Evolutionary conservation across 2,113 vertebrate genomes (phyloP).

Genomic region (Lophotis ruficrista): DNA sequence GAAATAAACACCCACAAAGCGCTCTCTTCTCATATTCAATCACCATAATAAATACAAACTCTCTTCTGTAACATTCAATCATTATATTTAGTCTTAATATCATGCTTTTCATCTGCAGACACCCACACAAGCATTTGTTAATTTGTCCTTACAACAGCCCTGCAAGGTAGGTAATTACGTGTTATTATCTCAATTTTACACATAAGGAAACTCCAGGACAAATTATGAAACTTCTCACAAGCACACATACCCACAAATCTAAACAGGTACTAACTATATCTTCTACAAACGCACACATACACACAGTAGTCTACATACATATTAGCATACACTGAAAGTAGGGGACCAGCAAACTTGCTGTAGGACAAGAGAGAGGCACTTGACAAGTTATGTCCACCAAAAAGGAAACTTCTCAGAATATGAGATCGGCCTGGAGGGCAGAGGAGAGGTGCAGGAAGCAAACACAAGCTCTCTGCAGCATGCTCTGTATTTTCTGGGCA

Average conservation of each 20-base stretch:
- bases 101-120: conserved; percentile 55
- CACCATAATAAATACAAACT: conserved; percentile 33
- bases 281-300: not conserved
- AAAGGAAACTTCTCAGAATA: not conserved
- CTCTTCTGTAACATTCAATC: conserved; percentile 48
- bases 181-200: conserved; percentile 58
- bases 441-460: not conserved
- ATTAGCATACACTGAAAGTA: not conserved
- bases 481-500: not conserved
- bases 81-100: conserved; percentile 65
- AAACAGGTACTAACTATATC: not conserved
- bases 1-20: not conserved
- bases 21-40: not conserved
- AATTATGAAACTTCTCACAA: conserved; percentile 48
- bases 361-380: not conserved
- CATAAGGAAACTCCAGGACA: conserved; percentile 44
- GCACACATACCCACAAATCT: not conserved
- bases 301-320: not conserved
- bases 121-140: conserved; percentile 60
- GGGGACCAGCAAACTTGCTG: not conserved
- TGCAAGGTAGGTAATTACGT: conserved; percentile 59
- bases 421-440: not conserved
- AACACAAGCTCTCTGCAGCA: not conserved
- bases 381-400: rapidly evolving
- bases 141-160: conserved; percentile 65